These are phyloP conservation scores for Cygnus atratus DNA, from an alignment of 2,113 vertebrate species.

Conservation along the genomic window DNA sequence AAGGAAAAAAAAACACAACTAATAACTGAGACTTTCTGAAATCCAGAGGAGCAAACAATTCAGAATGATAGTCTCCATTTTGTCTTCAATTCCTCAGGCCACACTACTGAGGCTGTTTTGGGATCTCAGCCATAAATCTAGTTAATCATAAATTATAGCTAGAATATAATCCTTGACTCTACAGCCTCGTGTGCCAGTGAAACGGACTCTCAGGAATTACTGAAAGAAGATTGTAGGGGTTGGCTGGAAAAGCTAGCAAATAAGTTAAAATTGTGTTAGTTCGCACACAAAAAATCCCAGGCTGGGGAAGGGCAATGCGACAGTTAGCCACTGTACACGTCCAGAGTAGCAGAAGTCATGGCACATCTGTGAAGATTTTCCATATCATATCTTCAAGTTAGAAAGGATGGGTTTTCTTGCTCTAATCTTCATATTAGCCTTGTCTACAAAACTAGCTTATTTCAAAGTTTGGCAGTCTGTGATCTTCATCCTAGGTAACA, in stretches of 20 bases:
- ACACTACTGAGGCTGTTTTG: conserved; percentile 34
- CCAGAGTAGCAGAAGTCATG: conserved; percentile 45
- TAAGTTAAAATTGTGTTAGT: conserved; percentile 39
- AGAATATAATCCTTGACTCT: conserved; percentile 47
- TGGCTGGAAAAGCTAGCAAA: conserved; percentile 25
- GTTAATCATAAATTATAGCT: conserved; percentile 72
- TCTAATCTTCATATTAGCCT: conserved; percentile 46
- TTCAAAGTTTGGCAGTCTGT: not conserved
- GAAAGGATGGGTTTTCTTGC: conserved; percentile 18
- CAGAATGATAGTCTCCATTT: conserved; percentile 49
- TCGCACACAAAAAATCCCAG: conserved; percentile 31
- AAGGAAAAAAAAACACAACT: not conserved
- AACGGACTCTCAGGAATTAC: conserved; percentile 61
- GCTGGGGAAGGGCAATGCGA: not conserved
- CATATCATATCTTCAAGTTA: not conserved
- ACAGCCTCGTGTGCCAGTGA: conserved; percentile 24
- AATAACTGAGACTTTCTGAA: conserved; percentile 19
- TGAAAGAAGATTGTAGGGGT: conserved; percentile 55
- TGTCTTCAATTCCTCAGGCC: conserved; percentile 53
- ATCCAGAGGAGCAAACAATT: conserved; percentile 41
- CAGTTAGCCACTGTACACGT: not conserved
- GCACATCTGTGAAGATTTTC: conserved; percentile 56
- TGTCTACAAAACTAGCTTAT: conserved; percentile 1
- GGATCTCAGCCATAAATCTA: conserved; percentile 68
- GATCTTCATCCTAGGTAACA: not conserved